A percentile compares a stretch with the other conserved stretches of the same genome.
Evolutionary conservation across 2,797 vertebrate genomes (phyloP).

Genomic region (Clamator glandarius): DNA sequence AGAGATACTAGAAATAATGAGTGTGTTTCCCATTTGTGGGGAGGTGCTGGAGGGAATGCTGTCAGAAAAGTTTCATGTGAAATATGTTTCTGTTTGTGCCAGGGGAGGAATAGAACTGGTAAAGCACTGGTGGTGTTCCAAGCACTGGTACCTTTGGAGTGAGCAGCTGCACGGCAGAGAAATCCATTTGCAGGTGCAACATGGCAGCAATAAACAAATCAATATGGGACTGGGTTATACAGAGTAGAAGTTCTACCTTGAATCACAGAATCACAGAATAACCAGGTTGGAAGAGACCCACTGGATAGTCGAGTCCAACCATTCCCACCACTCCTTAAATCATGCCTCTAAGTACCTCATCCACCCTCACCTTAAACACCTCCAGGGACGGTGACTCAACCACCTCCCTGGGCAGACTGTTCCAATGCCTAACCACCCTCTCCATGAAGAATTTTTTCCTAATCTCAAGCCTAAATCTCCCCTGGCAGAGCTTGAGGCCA

Average conservation of each 20-base stretch:
- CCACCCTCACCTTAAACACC: too few relatives aligned
- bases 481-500: too few relatives aligned
- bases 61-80: background rate
- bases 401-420: too few relatives aligned
- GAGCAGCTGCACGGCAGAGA: background rate
- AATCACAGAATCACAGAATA: too few relatives aligned
- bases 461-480: too few relatives aligned
- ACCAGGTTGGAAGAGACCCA: too few relatives aligned
- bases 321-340: too few relatives aligned
- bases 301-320: too few relatives aligned
- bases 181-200: background rate
- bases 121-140: background rate
- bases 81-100: background rate
- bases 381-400: too few relatives aligned
- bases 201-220: background rate
- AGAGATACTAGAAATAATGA: background rate
- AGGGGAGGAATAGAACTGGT: background rate
- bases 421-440: too few relatives aligned
- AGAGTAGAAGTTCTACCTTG: background rate
- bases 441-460: too few relatives aligned
- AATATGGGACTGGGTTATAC: background rate
- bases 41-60: background rate
- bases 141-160: background rate
- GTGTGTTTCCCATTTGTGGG: background rate
- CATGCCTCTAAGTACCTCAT: too few relatives aligned